Percentiles rank a stretch among this genome's conserved stretches.
Conservation (phyloP, 1,140 invertebrate genomes). For the Fopius arisanus region DNA sequence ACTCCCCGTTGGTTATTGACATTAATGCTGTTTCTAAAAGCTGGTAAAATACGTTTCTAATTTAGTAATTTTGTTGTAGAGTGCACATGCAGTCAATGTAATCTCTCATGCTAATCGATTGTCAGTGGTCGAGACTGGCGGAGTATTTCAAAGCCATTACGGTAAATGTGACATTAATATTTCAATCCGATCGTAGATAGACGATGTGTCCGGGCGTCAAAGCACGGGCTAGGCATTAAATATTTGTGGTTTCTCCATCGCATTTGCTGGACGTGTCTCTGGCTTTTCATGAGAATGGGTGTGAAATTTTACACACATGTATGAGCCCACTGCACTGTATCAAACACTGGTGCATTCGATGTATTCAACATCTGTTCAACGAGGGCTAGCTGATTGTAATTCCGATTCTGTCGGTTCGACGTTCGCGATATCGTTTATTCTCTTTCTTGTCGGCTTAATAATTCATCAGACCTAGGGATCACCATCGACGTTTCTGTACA, state of each 20-base stretch:
- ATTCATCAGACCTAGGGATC: background rate
- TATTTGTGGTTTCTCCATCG: slow-evolving; percentile 34
- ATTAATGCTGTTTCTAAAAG: background rate
- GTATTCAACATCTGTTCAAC: background rate
- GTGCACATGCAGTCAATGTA: background rate
- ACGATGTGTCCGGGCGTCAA: slow-evolving; percentile 35
- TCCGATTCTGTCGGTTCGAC: slow-evolving; percentile 19
- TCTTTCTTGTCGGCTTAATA: background rate
- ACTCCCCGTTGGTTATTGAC: background rate
- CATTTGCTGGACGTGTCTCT: slow-evolving; percentile 20
- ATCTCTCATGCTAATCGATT: slow-evolving; percentile 13
- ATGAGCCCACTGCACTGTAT: background rate
- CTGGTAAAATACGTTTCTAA: background rate
- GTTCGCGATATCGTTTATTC: slow-evolving; percentile 10
- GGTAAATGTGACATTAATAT: slow-evolving; percentile 46
- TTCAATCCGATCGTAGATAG: slow-evolving; percentile 44
- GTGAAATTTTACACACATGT: slow-evolving; percentile 17
- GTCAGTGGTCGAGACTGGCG: slow-evolving; percentile 20
- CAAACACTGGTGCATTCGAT: background rate
- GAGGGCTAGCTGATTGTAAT: background rate
- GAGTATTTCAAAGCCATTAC: slow-evolving; percentile 38
- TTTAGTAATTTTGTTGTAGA: background rate
- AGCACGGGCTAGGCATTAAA: slow-evolving; percentile 36
- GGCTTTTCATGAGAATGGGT: background rate
- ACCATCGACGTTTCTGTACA: background rate